phyloP scores from a whole-genome alignment of 1,140 invertebrate species.

The Caenorhabditis latens region DNA sequence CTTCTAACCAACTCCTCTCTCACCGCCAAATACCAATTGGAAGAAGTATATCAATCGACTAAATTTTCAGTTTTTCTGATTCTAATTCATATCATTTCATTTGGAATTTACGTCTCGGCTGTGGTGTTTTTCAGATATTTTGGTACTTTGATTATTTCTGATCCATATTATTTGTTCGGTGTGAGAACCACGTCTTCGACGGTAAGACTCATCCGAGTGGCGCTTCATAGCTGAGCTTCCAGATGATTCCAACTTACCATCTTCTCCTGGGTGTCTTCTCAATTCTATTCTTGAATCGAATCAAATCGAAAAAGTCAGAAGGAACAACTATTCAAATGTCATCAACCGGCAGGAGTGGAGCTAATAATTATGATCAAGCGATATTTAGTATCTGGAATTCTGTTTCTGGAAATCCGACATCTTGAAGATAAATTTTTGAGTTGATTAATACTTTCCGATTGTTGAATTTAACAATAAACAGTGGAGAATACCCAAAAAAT shows the following conservation, averaged over 20 bases:
- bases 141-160: not conserved
- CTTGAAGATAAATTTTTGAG: too few species aligned
- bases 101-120: not conserved
- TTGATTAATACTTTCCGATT: too few species aligned
- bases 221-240: too few species aligned
- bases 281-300: not conserved
- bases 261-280: not conserved
- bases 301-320: constrained; percentile 21
- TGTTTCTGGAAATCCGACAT: not conserved
- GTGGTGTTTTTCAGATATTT: constrained; percentile 14
- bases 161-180: not conserved
- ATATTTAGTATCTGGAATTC: constrained; percentile 36
- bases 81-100: constrained; percentile 16
- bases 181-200: not conserved
- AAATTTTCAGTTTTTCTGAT: constrained; percentile 12
- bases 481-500: too few species aligned
- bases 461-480: too few species aligned
- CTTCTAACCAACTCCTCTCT: not conserved
- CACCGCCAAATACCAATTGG: constrained; percentile 20
- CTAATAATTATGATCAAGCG: constrained; percentile 30
- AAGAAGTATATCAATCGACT: constrained; percentile 21
- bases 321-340: constrained; percentile 17
- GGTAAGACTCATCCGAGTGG: not conserved
- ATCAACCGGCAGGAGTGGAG: constrained; percentile 5
- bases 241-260: not conserved